phyloP scores from a whole-genome alignment of 2,888 invertebrate species.

The Allacma fusca region DNA sequence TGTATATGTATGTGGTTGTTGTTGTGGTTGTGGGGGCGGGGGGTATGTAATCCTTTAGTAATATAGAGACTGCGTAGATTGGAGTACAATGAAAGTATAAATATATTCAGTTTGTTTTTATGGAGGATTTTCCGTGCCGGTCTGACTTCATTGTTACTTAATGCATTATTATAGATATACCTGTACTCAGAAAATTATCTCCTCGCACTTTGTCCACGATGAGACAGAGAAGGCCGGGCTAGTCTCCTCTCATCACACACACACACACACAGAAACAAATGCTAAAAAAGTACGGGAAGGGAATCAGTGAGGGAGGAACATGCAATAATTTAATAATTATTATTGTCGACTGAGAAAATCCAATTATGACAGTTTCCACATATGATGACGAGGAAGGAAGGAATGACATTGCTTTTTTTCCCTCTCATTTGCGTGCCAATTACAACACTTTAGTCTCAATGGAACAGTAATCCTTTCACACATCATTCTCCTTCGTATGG shows the following conservation, averaged over 20 bases:
- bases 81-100: no score
- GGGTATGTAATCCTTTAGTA: no score
- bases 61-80: no score
- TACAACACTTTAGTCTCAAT: constrained; percentile 9
- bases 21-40: neutral
- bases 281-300: neutral
- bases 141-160: neutral
- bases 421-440: constrained; percentile 22
- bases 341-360: constrained; percentile 16
- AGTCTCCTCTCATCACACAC: no score
- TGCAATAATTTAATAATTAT: constrained; percentile 10
- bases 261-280: no score
- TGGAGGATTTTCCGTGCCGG: neutral
- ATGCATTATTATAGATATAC: neutral
- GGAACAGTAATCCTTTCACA: constrained; percentile 8
- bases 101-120: neutral
- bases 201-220: no score
- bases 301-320: neutral
- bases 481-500: neutral
- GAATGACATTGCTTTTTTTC: constrained; percentile 23
- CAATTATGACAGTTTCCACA: constrained; percentile 16
- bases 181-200: no score
- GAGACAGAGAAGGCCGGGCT: no score
- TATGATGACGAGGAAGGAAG: neutral
- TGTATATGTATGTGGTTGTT: no score